Percentiles rank a stretch among this genome's conserved stretches.
These are phyloP conservation scores for Onychostoma macrolepis DNA, from an alignment of 2,113 vertebrate genomes.

Conservation along the genomic window DNA sequence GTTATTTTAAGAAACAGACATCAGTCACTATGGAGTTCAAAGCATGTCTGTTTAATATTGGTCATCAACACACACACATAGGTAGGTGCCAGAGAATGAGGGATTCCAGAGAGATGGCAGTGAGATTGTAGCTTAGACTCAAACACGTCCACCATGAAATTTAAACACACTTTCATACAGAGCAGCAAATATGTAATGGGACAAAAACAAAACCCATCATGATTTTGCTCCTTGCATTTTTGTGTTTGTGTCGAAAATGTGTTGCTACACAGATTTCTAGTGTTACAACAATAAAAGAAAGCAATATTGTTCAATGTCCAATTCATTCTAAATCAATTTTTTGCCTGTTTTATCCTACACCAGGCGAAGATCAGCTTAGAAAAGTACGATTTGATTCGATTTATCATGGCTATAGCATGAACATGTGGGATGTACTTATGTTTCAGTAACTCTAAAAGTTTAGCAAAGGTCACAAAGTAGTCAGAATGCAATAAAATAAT, in stretches of 20 bases:
- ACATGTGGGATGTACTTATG: background rate
- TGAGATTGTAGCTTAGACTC: background rate
- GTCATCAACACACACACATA: constrained; percentile 31
- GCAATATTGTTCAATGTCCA: background rate
- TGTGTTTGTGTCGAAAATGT: background rate
- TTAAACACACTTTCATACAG: background rate
- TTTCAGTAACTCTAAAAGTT: background rate
- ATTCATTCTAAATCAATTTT: background rate
- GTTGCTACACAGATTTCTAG: background rate
- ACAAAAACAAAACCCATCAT: background rate
- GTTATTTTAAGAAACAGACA: constrained; percentile 53
- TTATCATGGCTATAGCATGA: background rate
- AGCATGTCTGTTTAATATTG: constrained; percentile 43
- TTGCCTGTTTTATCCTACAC: background rate
- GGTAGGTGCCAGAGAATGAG: background rate
- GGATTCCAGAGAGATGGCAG: constrained; percentile 8
- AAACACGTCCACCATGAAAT: background rate
- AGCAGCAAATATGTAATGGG: background rate
- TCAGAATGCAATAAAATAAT: background rate
- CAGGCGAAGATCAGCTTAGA: background rate
- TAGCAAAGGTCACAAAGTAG: background rate
- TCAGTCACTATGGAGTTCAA: constrained; percentile 36
- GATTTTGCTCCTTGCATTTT: background rate
- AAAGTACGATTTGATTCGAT: background rate
- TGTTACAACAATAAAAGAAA: background rate